Conservation (phyloP, 2,888 invertebrate species). For the Ochropleura leucogaster region DNA sequence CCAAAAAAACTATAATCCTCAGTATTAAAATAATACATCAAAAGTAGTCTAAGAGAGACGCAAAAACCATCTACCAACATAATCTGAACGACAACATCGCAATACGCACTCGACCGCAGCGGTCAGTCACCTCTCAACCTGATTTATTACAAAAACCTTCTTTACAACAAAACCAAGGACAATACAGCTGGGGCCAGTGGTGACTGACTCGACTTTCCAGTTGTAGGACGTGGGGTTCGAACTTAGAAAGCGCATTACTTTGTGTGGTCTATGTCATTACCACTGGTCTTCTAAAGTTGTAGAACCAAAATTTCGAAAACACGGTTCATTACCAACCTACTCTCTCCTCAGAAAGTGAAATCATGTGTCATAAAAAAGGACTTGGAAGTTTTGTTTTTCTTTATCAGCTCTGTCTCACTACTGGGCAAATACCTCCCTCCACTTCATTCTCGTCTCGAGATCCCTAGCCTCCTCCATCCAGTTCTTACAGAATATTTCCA, state of each 20-base stretch:
- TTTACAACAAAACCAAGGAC: constrained; percentile 59
- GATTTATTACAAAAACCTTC: constrained; percentile 44
- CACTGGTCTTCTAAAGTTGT: background rate
- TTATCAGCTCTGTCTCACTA: background rate
- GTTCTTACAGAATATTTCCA: background rate
- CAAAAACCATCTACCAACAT: constrained; percentile 46
- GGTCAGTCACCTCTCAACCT: constrained; percentile 53
- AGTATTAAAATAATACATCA: constrained; percentile 35
- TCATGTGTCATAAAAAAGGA: no score
- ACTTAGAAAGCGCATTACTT: no score
- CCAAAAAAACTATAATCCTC: constrained; percentile 20
- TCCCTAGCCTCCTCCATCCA: background rate
- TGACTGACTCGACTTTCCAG: background rate
- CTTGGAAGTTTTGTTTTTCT: background rate
- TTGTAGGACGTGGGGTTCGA: background rate
- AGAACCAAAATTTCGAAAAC: background rate
- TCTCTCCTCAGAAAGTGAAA: background rate
- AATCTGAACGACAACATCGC: constrained; percentile 58
- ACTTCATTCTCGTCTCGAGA: background rate
- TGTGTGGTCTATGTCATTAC: background rate
- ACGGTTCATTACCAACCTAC: background rate
- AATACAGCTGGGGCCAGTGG: background rate
- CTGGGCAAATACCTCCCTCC: background rate
- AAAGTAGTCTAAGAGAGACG: constrained; percentile 39
- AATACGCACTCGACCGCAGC: constrained; percentile 48